phyloP scores from a whole-genome alignment of 2,113 vertebrate genomes.

The Lanius collurio region DNA sequence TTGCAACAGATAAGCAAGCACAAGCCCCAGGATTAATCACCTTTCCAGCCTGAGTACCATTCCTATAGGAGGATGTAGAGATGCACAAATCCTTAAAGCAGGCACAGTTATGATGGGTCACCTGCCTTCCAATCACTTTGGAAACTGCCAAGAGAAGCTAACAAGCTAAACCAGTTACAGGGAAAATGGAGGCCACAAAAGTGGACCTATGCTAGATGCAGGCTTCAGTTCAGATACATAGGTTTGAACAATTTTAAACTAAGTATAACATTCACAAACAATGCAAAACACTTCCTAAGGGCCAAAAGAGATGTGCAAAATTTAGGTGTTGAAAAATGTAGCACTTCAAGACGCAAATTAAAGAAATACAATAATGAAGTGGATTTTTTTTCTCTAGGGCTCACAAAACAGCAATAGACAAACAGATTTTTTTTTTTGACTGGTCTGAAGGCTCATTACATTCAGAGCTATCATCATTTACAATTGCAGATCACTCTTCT shows the following conservation, averaged over 20 bases:
- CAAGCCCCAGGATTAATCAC: not conserved
- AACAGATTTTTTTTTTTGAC: not conserved
- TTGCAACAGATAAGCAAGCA: not conserved
- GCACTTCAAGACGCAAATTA: not conserved
- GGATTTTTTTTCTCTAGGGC: not conserved
- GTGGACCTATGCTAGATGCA: not conserved
- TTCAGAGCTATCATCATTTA: not conserved
- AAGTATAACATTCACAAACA: not conserved
- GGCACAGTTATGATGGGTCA: not conserved
- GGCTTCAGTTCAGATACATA: not conserved
- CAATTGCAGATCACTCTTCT: not conserved
- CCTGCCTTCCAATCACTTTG: not conserved
- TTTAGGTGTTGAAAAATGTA: not conserved
- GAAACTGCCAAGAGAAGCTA: not conserved
- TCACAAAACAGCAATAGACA: not conserved
- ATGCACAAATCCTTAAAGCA: not conserved
- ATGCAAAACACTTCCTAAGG: not conserved
- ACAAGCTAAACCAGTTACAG: not conserved
- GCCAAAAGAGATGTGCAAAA: not conserved
- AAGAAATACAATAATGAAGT: not conserved
- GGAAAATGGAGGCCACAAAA: not conserved
- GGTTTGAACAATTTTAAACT: not conserved
- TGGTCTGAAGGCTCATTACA: not conserved
- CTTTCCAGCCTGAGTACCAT: not conserved
- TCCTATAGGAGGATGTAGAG: not conserved